phyloP scores from a whole-genome alignment of 1,140 invertebrate species.

The Orius insidiosus region DNA sequence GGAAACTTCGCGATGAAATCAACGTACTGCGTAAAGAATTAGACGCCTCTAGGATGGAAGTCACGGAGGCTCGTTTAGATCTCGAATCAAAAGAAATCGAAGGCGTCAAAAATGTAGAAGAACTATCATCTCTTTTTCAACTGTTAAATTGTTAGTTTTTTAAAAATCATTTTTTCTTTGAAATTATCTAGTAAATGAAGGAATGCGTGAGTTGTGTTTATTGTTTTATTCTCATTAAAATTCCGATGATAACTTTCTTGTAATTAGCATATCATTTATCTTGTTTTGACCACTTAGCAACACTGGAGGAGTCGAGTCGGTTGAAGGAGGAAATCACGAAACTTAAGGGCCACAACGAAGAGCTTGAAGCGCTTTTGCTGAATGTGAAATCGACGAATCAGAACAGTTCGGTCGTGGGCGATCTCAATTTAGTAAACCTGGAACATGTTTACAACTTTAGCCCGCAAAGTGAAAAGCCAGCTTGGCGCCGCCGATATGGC shows the following conservation, averaged over 20 bases:
- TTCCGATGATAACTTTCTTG: not conserved
- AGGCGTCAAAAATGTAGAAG: constrained; percentile 57
- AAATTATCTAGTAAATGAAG: not conserved
- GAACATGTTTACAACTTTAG: constrained; percentile 42
- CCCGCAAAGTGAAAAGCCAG: constrained; percentile 21
- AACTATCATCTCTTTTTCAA: constrained; percentile 70
- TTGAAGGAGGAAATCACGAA: constrained; percentile 50
- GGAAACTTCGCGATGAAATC: constrained; percentile 38
- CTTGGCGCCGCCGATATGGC: constrained; percentile 25
- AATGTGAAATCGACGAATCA: constrained; percentile 29
- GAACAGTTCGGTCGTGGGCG: not conserved
- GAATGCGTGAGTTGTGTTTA: not conserved
- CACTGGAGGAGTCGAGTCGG: constrained; percentile 55
- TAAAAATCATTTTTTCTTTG: no score
- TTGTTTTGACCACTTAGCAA: constrained; percentile 34
- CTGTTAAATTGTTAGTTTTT: constrained; percentile 53
- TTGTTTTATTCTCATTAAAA: not conserved
- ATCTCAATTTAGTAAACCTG: constrained; percentile 30
- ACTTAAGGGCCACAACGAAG: constrained; percentile 38
- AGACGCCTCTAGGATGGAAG: constrained; percentile 61
- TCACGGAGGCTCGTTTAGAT: constrained; percentile 52
- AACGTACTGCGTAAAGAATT: constrained; percentile 56
- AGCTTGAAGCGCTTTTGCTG: constrained; percentile 40
- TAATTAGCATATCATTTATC: not conserved
- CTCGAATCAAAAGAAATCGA: constrained; percentile 51